A percentile compares a stretch with the other conserved stretches of the same genome.
These are phyloP conservation scores for Donacobius atricapilla DNA, from an alignment of 2,113 vertebrate species.

Conservation along the genomic window DNA sequence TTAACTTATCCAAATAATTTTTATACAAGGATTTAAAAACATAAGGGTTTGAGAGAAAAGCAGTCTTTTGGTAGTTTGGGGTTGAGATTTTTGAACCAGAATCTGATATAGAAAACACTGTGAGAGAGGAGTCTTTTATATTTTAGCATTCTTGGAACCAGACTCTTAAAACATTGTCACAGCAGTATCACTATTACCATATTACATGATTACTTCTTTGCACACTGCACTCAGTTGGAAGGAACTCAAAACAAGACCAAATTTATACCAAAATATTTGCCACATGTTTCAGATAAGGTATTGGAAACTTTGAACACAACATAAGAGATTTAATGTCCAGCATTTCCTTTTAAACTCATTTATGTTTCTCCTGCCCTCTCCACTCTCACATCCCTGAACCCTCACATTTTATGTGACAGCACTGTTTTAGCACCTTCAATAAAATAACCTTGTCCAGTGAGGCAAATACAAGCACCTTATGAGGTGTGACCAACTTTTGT, in stretches of 20 bases:
- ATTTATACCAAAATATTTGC: conserved; percentile 52
- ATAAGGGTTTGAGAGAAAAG: background rate
- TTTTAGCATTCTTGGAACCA: background rate
- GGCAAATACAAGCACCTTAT: conserved; percentile 24
- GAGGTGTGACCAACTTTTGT: conserved; percentile 22
- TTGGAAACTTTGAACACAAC: background rate
- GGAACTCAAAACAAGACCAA: background rate
- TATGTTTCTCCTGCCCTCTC: background rate
- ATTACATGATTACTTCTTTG: background rate
- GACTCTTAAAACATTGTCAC: background rate
- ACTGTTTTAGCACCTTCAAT: background rate
- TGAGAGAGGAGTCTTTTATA: rapidly evolving
- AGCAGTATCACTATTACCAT: background rate
- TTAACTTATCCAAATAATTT: background rate
- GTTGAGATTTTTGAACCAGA: background rate
- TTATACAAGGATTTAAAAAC: background rate
- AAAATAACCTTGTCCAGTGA: conserved; percentile 5
- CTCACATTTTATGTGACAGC: background rate
- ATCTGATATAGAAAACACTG: background rate
- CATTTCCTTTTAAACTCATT: background rate
- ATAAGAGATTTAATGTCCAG: background rate
- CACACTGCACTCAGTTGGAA: background rate
- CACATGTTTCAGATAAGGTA: background rate
- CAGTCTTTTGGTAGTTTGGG: background rate
- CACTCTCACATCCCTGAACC: background rate